Conservation (phyloP, 2,113 vertebrate species). For the Ophiodon elongatus region DNA sequence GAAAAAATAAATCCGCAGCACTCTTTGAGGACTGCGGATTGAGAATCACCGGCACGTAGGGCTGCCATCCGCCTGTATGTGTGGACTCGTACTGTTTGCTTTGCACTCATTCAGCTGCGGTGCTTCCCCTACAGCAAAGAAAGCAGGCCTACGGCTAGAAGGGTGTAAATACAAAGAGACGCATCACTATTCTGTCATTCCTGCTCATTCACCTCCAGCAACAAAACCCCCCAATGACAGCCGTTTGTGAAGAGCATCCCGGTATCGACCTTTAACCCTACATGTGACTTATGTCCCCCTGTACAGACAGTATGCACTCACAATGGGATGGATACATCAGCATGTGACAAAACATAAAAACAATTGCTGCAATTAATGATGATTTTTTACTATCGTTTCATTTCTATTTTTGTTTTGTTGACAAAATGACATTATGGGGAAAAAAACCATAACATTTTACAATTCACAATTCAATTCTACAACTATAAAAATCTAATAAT, state of each 20-base stretch:
- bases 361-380: neutral
- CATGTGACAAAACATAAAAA: neutral
- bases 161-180: neutral
- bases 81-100: slow-evolving; percentile 14
- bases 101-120: slow-evolving; percentile 1
- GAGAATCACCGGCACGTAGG: slow-evolving; percentile 23
- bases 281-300: neutral
- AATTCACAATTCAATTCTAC: too few species aligned
- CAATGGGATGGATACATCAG: neutral
- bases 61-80: neutral
- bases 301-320: neutral
- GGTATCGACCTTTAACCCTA: neutral
- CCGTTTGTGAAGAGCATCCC: neutral
- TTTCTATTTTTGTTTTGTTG: neutral
- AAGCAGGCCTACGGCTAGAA: neutral
- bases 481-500: neutral
- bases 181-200: neutral
- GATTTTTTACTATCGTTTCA: neutral
- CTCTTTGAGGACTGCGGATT: neutral
- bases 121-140: neutral
- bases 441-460: too few species aligned
- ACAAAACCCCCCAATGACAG: neutral
- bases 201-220: neutral
- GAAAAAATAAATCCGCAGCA: slow-evolving; percentile 1
- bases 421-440: too few species aligned